Evolutionary conservation across 2,888 invertebrate genomes (phyloP).

Genomic region (Dolichomitus sp.): DNA sequence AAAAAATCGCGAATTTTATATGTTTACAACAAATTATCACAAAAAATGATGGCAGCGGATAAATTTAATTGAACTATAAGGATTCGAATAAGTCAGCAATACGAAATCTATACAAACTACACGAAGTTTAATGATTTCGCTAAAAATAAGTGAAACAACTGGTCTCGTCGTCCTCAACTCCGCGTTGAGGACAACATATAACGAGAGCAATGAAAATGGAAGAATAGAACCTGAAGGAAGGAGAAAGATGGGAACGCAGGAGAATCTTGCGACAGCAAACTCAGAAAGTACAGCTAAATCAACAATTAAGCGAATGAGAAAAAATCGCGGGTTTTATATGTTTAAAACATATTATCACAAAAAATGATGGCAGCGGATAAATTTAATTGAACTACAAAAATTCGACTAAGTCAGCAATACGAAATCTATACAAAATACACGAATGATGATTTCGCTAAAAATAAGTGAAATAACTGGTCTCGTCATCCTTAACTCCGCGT

Average conservation of each 20-base stretch:
- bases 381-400: neutral
- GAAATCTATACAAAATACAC: neutral
- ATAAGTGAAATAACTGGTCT: neutral
- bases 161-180: neutral
- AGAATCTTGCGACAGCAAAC: neutral
- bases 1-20: slow-evolving; percentile 52
- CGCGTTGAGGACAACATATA: neutral
- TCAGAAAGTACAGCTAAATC: neutral
- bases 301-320: slow-evolving; percentile 24
- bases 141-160: neutral
- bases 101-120: neutral
- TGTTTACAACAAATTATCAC: too few species aligned
- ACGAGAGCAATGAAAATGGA: neutral
- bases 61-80: neutral
- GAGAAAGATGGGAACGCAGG: neutral
- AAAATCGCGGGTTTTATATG: slow-evolving; percentile 49
- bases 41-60: too few species aligned
- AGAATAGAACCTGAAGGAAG: neutral
- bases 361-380: too few species aligned
- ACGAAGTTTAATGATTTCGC: neutral
- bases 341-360: too few species aligned
- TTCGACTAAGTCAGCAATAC: neutral
- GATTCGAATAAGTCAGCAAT: too few species aligned
- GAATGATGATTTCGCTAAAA: neutral
- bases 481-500: neutral